A percentile compares a stretch with the other conserved stretches of the same genome.
Evolutionary conservation across 1,140 invertebrate species (phyloP).

Genomic region (Ostrea edulis): DNA sequence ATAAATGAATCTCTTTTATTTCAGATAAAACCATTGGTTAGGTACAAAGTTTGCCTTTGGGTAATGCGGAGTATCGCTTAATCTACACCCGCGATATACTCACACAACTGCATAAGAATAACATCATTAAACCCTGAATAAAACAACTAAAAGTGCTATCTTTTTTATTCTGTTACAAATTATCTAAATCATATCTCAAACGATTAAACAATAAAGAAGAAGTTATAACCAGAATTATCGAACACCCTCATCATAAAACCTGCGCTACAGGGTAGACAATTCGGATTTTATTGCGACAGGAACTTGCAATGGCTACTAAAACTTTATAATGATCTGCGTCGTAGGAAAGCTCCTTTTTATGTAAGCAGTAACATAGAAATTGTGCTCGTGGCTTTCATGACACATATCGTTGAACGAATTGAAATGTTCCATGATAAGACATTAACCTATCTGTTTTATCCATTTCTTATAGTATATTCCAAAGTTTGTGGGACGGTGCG

Average conservation of each 20-base stretch:
- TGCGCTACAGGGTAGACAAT: background rate
- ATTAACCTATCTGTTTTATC: background rate
- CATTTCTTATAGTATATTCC: too few species aligned
- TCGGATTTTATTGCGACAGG: constrained; percentile 8
- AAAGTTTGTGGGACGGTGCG: too few species aligned
- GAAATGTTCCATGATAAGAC: background rate
- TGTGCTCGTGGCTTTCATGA: constrained; percentile 25
- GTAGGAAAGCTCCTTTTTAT: background rate
- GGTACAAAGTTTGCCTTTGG: background rate
- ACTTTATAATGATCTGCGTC: background rate
- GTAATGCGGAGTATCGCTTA: background rate
- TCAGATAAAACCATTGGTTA: background rate
- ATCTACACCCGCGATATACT: background rate
- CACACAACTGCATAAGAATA: background rate
- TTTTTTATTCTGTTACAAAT: constrained; percentile 20
- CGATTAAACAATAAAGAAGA: constrained; percentile 10
- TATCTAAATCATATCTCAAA: constrained; percentile 18
- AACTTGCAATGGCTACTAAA: background rate
- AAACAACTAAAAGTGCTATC: constrained; percentile 14
- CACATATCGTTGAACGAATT: constrained; percentile 26
- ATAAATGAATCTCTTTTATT: too few species aligned
- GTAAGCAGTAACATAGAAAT: background rate
- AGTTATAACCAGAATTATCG: background rate
- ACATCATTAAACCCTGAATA: background rate
- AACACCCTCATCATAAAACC: constrained; percentile 18